Conservation (phyloP, 1,140 invertebrate genomes). For the Drosophila leontia region DNA sequence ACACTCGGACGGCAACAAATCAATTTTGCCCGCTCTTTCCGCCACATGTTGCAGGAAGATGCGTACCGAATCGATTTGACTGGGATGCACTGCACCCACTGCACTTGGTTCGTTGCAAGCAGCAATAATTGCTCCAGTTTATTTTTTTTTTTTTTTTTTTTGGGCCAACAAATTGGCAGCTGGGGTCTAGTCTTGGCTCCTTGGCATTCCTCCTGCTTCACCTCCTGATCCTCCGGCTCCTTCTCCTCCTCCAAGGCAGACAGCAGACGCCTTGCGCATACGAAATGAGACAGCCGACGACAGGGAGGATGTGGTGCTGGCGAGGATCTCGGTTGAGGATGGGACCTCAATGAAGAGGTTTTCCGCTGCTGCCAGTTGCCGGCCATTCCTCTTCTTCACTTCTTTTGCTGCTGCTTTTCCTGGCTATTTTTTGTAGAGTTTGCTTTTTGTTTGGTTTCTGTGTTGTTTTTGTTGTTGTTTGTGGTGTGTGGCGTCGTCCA, state of each 20-base stretch:
- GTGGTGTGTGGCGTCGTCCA: conserved; percentile 58
- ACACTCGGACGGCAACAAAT: conserved; percentile 81
- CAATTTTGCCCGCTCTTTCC: conserved; percentile 74
- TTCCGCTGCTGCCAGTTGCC: conserved; percentile 69
- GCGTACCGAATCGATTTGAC: conserved; percentile 80
- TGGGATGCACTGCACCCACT: conserved; percentile 40
- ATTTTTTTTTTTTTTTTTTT: conserved; percentile 3
- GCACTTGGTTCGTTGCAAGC: not conserved
- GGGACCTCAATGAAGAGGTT: conserved; percentile 78
- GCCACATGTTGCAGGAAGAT: conserved; percentile 68
- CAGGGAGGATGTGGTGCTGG: conserved; percentile 32
- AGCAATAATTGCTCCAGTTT: conserved; percentile 62
- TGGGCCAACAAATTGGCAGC: conserved; percentile 48
- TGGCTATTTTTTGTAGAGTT: conserved; percentile 4
- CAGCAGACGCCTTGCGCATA: conserved; percentile 72
- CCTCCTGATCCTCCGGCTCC: not conserved
- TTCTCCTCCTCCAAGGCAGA: conserved; percentile 1
- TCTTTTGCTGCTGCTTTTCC: conserved; percentile 15
- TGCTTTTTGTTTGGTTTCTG: conserved; percentile 16
- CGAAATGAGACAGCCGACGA: conserved; percentile 73
- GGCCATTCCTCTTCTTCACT: conserved; percentile 63
- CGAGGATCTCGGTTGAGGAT: conserved; percentile 18
- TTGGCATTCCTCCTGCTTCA: conserved; percentile 42
- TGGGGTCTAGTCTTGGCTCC: conserved; percentile 27
- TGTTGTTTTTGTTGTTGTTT: conserved; percentile 23